Evolutionary conservation across 2,797 vertebrate species (phyloP).

Genomic region (Simalia tracyae): DNA sequence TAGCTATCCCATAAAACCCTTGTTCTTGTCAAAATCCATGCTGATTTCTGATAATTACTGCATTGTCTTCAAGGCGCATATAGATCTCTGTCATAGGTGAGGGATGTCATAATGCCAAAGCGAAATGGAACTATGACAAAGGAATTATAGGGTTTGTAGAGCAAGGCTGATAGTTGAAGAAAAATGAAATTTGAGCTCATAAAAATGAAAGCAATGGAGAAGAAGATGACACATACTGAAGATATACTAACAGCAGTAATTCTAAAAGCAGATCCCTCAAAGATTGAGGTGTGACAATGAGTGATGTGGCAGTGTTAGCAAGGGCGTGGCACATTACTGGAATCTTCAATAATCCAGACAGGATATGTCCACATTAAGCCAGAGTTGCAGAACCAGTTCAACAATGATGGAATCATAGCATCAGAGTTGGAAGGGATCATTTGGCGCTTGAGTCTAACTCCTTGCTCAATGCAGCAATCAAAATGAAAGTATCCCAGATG

Average conservation of each 20-base stretch:
- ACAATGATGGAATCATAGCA: too few relatives aligned
- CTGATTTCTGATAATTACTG: background rate
- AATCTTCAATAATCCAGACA: background rate
- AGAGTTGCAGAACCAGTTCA: too few relatives aligned
- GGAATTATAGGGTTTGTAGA: background rate
- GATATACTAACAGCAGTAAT: background rate
- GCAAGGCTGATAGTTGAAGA: background rate
- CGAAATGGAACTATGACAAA: background rate
- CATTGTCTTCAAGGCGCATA: background rate
- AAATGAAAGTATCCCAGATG: too few relatives aligned
- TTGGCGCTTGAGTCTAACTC: too few relatives aligned
- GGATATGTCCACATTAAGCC: too few relatives aligned
- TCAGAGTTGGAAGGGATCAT: too few relatives aligned
- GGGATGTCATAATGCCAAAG: background rate
- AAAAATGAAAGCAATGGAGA: background rate
- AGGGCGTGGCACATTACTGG: background rate
- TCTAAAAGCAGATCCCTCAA: background rate
- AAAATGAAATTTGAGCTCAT: background rate
- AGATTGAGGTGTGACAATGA: background rate
- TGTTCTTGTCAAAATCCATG: background rate
- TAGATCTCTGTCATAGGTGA: background rate
- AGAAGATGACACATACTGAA: background rate
- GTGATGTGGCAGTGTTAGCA: background rate
- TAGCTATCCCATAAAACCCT: background rate
- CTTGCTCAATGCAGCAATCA: too few relatives aligned